Base-by-base conservation (phyloP, 2,888 invertebrate genomes). In the Habroteleia sp. region DNA sequence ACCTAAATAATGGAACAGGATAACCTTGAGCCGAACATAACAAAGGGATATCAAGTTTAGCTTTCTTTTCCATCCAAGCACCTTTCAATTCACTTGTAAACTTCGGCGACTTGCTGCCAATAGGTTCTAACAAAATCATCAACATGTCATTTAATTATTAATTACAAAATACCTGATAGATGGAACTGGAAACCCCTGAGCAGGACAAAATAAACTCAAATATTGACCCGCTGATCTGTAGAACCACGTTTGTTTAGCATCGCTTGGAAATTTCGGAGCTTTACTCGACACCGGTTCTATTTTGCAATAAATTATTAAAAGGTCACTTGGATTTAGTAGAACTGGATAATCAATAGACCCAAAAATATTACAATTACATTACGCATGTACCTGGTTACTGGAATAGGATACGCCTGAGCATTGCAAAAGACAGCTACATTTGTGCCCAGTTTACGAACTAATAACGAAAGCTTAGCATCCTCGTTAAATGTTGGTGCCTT, bases 11-110 rank as follows among this genome's bases (percentile, higher is more conserved):
- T 3, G 91, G 91, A 35, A 91, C 89, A 69, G 92, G 92, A 87
- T 91, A 94, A 81, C 92, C 93, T 90, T 94, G 94, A 79, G 93
- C 94, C 39, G 93, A 93, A 88, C 94, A 94, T 80, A 93, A 88
- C 82, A 93, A 87, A 20, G 92, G 91, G 80, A 91, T 90, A 82
- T 90, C 83, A 31, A 81, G 76, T 44, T 71, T 68, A 7, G 81
- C 76, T 58, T 78, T 80, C 71, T 85, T 86, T 78, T 85, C 81
- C 81, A 86, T 80, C 84, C 84, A 84, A 48, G 83, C 82, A 66
- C 85, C 85, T 76, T 82, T 85, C 50, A 86, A 81, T 63, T 85
- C 86, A 2, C 84, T 85, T 33, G 79, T 82, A 35, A 92, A 91
- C 65, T 91, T 89, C 8, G 92, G 92, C 80, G 91, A 91, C 87